phyloP scores from a whole-genome alignment of 2,113 vertebrate genomes.

The Thunnus maccoyii region DNA sequence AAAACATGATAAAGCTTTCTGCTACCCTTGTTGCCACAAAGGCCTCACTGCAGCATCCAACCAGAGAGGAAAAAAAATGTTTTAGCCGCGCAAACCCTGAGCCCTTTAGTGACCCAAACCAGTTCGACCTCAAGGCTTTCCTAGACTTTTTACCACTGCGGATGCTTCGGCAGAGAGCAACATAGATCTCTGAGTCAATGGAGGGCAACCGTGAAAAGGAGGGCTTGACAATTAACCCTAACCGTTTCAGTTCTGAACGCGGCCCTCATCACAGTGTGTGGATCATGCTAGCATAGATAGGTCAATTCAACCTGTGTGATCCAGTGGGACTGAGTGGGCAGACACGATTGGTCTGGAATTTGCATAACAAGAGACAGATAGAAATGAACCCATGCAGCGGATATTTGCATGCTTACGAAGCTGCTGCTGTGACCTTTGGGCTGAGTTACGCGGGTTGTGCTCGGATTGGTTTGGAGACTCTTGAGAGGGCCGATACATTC shows the following conservation, averaged over 20 bases:
- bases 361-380: conserved; percentile 70
- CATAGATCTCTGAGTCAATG: background rate
- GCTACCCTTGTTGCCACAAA: conserved; percentile 64
- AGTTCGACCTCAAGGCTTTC: background rate
- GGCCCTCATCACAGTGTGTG: conserved; percentile 80
- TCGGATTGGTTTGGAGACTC: conserved; percentile 48
- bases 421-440: conserved; percentile 46
- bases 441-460: conserved; percentile 61
- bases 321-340: conserved; percentile 53
- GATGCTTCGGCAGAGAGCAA: background rate
- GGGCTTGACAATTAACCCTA: conserved; percentile 3
- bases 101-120: conserved; percentile 72
- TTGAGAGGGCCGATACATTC: conserved; percentile 69
- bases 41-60: conserved; percentile 54
- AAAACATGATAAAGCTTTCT: conserved; percentile 84
- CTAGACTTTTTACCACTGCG: background rate
- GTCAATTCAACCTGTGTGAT: conserved; percentile 51
- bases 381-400: conserved; percentile 52
- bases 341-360: conserved; percentile 32
- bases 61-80: background rate
- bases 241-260: background rate
- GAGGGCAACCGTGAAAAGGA: conserved; percentile 26
- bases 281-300: conserved; percentile 78
- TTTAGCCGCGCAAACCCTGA: background rate
- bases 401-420: conserved; percentile 46